Evolutionary conservation across 2,888 invertebrate species (phyloP).

Genomic region (Heliconius ismenius): DNA sequence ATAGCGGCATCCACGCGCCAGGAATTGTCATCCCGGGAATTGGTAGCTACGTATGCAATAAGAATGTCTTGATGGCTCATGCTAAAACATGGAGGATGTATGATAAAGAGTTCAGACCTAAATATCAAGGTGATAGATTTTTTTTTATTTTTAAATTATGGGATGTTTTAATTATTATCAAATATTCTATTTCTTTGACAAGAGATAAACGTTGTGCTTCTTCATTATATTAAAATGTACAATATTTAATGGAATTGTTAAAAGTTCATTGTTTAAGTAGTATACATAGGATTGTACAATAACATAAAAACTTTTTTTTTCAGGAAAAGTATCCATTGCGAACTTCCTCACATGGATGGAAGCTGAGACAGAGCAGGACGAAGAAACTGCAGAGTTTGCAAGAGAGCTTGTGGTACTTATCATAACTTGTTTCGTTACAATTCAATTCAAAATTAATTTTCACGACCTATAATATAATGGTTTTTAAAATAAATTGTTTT

Average conservation of each 20-base stretch:
- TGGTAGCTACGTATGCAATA: constrained; percentile 79
- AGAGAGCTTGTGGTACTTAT: not conserved
- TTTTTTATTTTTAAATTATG: not conserved
- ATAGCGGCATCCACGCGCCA: constrained; percentile 54
- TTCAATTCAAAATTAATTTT: too few relatives aligned
- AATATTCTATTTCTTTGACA: too few relatives aligned
- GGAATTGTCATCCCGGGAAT: constrained; percentile 55
- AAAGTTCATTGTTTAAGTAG: not conserved
- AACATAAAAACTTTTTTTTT: not conserved
- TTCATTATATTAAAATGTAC: not conserved
- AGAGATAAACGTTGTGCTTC: not conserved
- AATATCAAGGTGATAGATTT: constrained; percentile 66
- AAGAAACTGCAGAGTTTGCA: not conserved
- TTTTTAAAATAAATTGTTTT: not conserved
- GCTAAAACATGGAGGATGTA: constrained; percentile 81
- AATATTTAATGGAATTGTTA: not conserved
- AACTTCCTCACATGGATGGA: not conserved
- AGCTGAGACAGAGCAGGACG: not conserved
- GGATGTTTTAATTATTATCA: too few relatives aligned
- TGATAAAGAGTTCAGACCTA: constrained; percentile 71
- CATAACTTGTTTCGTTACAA: too few relatives aligned
- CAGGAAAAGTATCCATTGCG: not conserved
- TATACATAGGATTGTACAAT: not conserved
- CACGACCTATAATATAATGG: not conserved
- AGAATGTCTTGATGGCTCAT: constrained; percentile 82